Base-by-base conservation (phyloP, 2,888 invertebrate genomes). In the Corythucha ciliata region DNA sequence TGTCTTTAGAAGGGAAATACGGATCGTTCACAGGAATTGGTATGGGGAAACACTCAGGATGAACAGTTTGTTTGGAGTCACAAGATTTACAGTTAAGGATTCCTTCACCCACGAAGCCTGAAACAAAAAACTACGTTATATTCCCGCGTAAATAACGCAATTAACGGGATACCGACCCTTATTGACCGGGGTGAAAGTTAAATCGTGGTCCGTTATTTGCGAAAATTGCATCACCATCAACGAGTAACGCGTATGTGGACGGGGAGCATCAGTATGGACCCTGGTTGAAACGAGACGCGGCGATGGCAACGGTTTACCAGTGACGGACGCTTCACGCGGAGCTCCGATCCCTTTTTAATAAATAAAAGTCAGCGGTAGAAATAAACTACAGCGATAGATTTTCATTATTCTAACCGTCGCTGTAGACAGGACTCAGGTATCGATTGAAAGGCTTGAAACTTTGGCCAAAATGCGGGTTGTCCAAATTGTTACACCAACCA, bases 161-260 rank as follows among this genome's bases (percentile, higher is more conserved):
- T 25, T 45, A 1, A 7, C 14, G 21, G n/a, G 20, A 16, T 16
- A 20, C 45, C 57, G 59, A 68, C 69, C 70, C 61, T 67, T 63
- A 49, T 72, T 69, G 52, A 74, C 70, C 1, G 75, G 75, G 2
- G 75, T 74, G 58, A 73, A 72, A 10, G 74, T 74, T 54, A 75
- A 63, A 58, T 75, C 75, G 61, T 75, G 75, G 58, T 75, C 75
- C 34, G 75, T 64, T 45, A 75, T 68, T 61, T 76, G 75, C 4
- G 72, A 75, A 58, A 71, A 72, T 61, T 74, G 74, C 74, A 75
- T 74, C n/a, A 74, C 63, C 64, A 75, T 67, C 33, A 74, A 63
- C 1, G 72, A 68, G 59, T 73, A 73, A 8, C 70, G 63, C 10
- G 67, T 66, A 55, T 72, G 71, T 0, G 70, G 70, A 2, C 66